Evolutionary conservation across 2,113 vertebrate species (phyloP).

Genomic region (Tinamus guttatus): DNA sequence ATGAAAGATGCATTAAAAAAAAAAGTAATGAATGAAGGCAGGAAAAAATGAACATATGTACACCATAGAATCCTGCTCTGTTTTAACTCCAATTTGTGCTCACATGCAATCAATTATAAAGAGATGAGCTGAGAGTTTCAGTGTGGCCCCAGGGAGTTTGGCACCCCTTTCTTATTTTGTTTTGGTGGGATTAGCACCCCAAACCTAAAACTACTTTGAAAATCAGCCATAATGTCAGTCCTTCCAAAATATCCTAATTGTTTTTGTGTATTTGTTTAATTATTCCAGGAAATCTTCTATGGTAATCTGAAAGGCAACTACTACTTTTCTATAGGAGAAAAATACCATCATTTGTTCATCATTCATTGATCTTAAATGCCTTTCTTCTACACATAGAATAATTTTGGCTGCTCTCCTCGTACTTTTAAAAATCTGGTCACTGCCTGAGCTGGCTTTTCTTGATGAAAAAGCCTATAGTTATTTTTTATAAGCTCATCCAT

Average conservation of each 20-base stretch:
- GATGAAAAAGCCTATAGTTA: background rate
- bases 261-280: background rate
- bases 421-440: background rate
- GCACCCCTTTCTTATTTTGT: conserved; percentile 24
- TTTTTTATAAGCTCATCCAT: background rate
- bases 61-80: background rate
- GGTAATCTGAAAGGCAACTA: background rate
- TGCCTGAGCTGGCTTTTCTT: background rate
- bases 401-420: background rate
- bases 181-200: background rate
- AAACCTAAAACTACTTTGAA: conserved; percentile 34
- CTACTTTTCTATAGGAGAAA: background rate
- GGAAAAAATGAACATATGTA: background rate
- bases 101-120: conserved; percentile 30
- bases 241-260: background rate
- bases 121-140: conserved; percentile 50
- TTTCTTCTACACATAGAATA: background rate
- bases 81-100: conserved; percentile 46
- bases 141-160: background rate
- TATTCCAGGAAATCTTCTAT: background rate
- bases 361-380: background rate
- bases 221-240: background rate
- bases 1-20: conserved; percentile 14
- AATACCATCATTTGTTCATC: background rate
- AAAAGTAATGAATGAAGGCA: background rate